phyloP scores from a whole-genome alignment of 2,888 invertebrate species.

The Nephrotoma appendiculata region DNA sequence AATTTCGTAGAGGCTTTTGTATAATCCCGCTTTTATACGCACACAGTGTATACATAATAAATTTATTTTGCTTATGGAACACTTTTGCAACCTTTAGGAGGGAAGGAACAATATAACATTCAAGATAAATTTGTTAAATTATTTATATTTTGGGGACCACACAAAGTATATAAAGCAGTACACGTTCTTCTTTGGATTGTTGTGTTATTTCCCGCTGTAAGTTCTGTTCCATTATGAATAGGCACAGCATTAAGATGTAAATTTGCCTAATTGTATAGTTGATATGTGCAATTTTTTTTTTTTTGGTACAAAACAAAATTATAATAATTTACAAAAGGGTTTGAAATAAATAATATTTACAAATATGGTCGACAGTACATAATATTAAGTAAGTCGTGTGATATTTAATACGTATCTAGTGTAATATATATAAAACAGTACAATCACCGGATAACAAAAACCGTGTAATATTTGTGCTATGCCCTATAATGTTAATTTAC shows the following conservation, averaged over 20 bases:
- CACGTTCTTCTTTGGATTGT: neutral
- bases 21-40: neutral
- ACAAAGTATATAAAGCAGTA: neutral
- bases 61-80: neutral
- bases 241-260: neutral
- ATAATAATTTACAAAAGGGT: neutral
- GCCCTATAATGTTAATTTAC: neutral
- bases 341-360: neutral
- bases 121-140: neutral
- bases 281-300: constrained; percentile 23
- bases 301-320: constrained; percentile 24
- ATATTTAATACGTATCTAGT: too few species aligned
- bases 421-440: too few species aligned
- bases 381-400: too few species aligned
- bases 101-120: neutral
- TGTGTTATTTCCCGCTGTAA: neutral
- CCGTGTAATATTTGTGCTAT: neutral
- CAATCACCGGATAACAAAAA: neutral
- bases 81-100: neutral
- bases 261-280: neutral
- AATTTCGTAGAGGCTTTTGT: neutral
- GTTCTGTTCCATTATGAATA: neutral
- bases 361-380: too few species aligned
- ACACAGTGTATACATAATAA: neutral
- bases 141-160: neutral